These are phyloP conservation scores for Castor canadensis DNA, from an alignment of 2,113 vertebrate species.

Conservation along the genomic window DNA sequence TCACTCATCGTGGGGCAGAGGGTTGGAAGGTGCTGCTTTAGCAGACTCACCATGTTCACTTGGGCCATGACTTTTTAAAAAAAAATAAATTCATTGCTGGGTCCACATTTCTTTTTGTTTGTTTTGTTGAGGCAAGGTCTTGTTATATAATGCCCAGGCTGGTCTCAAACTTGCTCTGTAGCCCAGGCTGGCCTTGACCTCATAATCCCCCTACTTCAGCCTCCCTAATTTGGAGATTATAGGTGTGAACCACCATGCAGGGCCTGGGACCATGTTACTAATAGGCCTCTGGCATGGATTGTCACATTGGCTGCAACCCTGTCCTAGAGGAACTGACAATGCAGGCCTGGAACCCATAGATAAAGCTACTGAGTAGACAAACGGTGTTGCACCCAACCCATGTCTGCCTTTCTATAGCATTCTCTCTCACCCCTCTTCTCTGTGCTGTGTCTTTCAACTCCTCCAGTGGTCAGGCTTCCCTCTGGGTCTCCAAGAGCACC, in stretches of 20 bases:
- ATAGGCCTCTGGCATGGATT: not conserved
- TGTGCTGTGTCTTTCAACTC: not conserved
- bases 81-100: not conserved
- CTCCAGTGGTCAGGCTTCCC: not conserved
- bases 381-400: not conserved
- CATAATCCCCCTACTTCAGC: too few relatives aligned
- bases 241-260: too few relatives aligned
- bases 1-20: not conserved
- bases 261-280: not conserved
- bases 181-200: too few relatives aligned
- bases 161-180: too few relatives aligned
- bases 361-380: not conserved
- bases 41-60: not conserved
- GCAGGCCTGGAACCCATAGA: not conserved
- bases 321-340: constrained; percentile 10
- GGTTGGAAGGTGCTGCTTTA: constrained; percentile 21
- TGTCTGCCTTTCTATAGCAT: constrained; percentile 3
- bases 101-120: not conserved
- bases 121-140: too few relatives aligned
- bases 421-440: not conserved
- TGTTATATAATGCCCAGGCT: too few relatives aligned
- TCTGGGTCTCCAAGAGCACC: not conserved
- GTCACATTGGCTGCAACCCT: not conserved
- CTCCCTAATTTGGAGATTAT: too few relatives aligned
- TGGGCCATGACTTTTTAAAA: not conserved